Evolutionary conservation across 2,888 invertebrate species (phyloP).

Genomic region (Dysmachus trigonus): DNA sequence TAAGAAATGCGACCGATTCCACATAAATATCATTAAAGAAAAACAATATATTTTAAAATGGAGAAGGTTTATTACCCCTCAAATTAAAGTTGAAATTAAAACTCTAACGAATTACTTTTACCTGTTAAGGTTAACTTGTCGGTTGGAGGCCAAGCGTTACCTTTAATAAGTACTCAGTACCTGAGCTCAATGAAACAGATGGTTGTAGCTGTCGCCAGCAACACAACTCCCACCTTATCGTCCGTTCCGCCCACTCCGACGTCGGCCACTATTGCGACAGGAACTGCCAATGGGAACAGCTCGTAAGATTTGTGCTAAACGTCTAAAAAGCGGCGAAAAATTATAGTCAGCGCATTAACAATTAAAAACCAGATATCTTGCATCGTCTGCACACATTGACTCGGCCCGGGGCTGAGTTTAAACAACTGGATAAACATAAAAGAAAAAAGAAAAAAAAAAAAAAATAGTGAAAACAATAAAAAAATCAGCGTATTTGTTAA

Average conservation of each 20-base stretch:
- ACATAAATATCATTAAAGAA: neutral
- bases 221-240: conserved; percentile 53
- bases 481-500: conserved; percentile 7
- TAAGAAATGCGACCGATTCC: too few relatives aligned
- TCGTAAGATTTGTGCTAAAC: conserved; percentile 53
- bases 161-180: conserved; percentile 54
- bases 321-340: neutral
- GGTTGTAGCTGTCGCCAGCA: conserved; percentile 54
- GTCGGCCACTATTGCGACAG: conserved; percentile 57
- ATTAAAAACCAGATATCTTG: neutral
- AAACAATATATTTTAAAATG: neutral
- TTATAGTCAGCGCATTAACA: neutral
- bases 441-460: conserved; percentile 11
- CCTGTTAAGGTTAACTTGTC: conserved; percentile 52
- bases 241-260: conserved; percentile 54
- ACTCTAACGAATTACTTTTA: neutral
- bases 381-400: conserved; percentile 1
- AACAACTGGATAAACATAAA: conserved; percentile 2
- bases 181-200: conserved; percentile 55
- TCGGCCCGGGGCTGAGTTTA: conserved; percentile 4
- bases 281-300: conserved; percentile 63
- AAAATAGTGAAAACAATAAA: neutral
- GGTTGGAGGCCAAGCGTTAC: conserved; percentile 53
- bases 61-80: neutral
- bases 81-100: neutral